phyloP scores from a whole-genome alignment of 2,797 vertebrate species.

The Gadopsis marmoratus region DNA sequence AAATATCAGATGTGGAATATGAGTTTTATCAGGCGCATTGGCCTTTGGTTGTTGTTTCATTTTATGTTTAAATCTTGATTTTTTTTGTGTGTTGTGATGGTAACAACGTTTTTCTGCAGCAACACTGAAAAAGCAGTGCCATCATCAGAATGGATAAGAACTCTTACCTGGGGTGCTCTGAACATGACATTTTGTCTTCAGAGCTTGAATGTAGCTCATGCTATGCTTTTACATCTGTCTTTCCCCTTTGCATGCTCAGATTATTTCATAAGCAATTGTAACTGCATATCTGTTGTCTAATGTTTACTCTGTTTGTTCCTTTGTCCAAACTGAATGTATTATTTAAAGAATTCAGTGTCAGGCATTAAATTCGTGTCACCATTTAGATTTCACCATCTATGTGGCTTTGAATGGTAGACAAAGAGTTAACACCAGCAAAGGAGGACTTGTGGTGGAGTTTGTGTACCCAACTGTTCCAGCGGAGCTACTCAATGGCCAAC shows the following conservation, averaged over 20 bases:
- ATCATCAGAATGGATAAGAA: slow-evolving; percentile 1
- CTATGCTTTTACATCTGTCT: slow-evolving; percentile 7
- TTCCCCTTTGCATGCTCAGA: background rate
- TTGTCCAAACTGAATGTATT: slow-evolving; percentile 7
- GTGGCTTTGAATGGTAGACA: slow-evolving; percentile 8
- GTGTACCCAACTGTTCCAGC: background rate
- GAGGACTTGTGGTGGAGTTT: background rate
- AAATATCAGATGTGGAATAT: background rate
- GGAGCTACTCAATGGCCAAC: background rate
- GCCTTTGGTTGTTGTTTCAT: background rate
- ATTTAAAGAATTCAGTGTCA: slow-evolving; percentile 21
- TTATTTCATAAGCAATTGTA: slow-evolving; percentile 8
- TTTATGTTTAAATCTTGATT: background rate
- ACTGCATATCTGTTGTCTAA: slow-evolving; percentile 6
- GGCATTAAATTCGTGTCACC: slow-evolving; percentile 11
- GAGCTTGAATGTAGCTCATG: background rate
- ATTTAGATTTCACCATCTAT: slow-evolving; percentile 2
- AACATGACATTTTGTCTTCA: slow-evolving; percentile 3
- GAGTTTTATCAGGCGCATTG: background rate
- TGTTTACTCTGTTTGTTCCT: slow-evolving; percentile 12
- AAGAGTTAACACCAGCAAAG: background rate
- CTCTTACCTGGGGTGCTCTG: background rate
- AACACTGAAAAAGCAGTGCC: background rate
- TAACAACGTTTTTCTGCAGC: background rate
- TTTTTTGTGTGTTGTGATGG: background rate